Conservation (phyloP, 1,140 invertebrate genomes). For the Heliconius hermathena region DNA sequence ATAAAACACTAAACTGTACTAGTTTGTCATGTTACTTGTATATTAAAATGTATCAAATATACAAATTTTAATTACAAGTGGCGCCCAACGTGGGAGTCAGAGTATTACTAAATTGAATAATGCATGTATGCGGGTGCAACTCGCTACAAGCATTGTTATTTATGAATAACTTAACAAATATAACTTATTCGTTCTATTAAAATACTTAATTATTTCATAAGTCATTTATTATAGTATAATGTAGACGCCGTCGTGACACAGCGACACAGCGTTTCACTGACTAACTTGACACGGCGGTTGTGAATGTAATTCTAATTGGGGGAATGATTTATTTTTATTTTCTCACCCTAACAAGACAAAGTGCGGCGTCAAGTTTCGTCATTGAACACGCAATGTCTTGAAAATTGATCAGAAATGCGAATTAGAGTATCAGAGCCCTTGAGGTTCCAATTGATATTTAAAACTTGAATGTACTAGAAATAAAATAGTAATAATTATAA, state of each 20-base stretch:
- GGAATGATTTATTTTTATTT: too few relatives aligned
- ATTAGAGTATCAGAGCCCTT: too few relatives aligned
- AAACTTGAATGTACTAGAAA: background rate
- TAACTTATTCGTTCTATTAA: background rate
- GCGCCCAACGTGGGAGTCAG: background rate
- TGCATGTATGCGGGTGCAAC: constrained; percentile 8
- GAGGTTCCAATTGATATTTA: background rate
- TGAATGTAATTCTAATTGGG: too few relatives aligned
- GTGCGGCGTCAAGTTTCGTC: too few relatives aligned
- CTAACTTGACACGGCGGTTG: too few relatives aligned
- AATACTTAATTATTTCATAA: background rate
- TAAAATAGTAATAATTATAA: background rate
- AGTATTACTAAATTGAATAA: constrained; percentile 16
- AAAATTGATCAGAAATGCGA: background rate
- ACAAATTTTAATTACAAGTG: constrained; percentile 3
- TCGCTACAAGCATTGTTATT: background rate
- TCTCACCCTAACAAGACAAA: background rate
- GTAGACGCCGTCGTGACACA: too few relatives aligned
- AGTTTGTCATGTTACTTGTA: background rate
- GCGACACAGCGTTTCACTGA: too few relatives aligned
- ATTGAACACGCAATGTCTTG: too few relatives aligned
- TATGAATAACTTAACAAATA: background rate
- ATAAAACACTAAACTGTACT: background rate
- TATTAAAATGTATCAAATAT: background rate
- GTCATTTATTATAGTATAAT: too few relatives aligned